These are phyloP conservation scores for Agrochola lota DNA, from an alignment of 2,888 invertebrate species.

Conservation along the genomic window DNA sequence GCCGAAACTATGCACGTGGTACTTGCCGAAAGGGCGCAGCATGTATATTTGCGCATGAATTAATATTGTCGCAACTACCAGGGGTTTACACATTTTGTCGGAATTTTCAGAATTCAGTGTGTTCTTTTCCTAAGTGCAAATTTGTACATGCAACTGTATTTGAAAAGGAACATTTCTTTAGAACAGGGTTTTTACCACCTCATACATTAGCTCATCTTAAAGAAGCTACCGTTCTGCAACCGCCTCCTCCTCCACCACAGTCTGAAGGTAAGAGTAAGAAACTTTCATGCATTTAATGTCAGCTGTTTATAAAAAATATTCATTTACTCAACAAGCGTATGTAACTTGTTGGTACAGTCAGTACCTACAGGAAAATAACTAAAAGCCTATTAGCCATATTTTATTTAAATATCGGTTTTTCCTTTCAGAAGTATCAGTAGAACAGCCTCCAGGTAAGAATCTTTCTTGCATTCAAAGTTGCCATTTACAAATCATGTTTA, in stretches of 20 bases:
- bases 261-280: conserved; percentile 70
- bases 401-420: not conserved
- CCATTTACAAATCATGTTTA: not conserved
- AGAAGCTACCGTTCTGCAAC: conserved; percentile 58
- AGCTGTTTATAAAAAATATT: not conserved
- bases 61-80: conserved; percentile 75
- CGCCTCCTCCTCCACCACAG: conserved; percentile 69
- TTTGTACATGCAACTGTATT: conserved; percentile 83
- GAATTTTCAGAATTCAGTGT: conserved; percentile 79
- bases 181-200: conserved; percentile 78
- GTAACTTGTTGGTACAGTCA: not conserved
- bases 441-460: conserved; percentile 51
- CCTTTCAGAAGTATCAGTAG: conserved; percentile 29
- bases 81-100: conserved; percentile 82
- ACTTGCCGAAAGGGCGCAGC: conserved; percentile 75
- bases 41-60: conserved; percentile 78
- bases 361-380: not conserved
- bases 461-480: not conserved
- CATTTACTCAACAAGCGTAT: not conserved
- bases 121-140: conserved; percentile 77
- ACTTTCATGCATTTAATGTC: not conserved
- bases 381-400: not conserved
- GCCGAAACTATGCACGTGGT: conserved; percentile 80
- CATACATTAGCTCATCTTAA: conserved; percentile 76
- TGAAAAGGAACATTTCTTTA: conserved; percentile 80